Percentiles rank a stretch among this genome's conserved stretches.
These are phyloP conservation scores for Drosophila virilis DNA, from an alignment of 1,140 invertebrate genomes.

Conservation along the genomic window DNA sequence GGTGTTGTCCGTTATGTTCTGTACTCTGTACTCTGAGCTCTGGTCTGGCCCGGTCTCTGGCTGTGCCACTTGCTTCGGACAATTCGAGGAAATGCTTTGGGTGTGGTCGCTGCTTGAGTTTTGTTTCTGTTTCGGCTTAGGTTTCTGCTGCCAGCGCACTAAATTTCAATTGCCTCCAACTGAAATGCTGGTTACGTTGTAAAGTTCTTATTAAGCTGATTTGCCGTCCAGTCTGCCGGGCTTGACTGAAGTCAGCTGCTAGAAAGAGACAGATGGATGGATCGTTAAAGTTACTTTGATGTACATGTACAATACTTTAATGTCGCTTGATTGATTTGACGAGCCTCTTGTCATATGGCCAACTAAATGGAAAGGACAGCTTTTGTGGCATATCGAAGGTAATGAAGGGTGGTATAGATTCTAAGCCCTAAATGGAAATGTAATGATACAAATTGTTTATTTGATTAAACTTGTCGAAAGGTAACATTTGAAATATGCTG, in stretches of 20 bases:
- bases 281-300: conserved; percentile 14
- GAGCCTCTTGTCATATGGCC: neutral
- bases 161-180: conserved; percentile 50
- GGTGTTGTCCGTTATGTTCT: conserved; percentile 62
- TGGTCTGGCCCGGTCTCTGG: neutral
- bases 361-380: conserved; percentile 1
- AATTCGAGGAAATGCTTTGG: conserved; percentile 41
- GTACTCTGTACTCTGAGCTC: no score
- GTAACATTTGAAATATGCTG: no score
- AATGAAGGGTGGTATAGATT: no score
- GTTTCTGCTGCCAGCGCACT: conserved; percentile 27
- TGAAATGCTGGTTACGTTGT: conserved; percentile 33
- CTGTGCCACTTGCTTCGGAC: neutral
- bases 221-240: conserved; percentile 2
- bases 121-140: conserved; percentile 7
- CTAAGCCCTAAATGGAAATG: no score
- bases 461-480: no score
- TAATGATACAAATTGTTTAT: no score
- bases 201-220: conserved; percentile 61
- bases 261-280: conserved; percentile 16
- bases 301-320: conserved; percentile 7
- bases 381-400: neutral
- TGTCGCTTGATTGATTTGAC: conserved; percentile 29
- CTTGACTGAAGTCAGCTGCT: conserved; percentile 1
- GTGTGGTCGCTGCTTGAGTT: conserved; percentile 49